phyloP scores from a whole-genome alignment of 2,797 vertebrate species.

The Rhabdophis nuchalis region DNA sequence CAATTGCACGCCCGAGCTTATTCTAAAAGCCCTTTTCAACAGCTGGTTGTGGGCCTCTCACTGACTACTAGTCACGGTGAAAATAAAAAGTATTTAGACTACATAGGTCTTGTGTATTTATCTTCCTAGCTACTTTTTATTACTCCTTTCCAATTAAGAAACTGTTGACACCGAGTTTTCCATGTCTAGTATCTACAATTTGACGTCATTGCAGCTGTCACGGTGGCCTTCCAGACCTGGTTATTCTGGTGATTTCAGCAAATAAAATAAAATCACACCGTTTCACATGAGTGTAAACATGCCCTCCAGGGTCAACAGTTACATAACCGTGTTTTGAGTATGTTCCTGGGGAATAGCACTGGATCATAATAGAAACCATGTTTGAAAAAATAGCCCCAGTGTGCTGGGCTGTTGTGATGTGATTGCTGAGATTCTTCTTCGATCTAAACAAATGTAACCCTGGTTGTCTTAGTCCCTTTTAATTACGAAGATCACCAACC shows the following conservation, averaged over 20 bases:
- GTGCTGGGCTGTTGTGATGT: neutral
- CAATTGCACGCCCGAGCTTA: neutral
- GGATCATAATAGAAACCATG: too few relatives aligned
- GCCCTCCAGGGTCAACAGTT: neutral
- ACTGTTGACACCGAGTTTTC: slow-evolving; percentile 31
- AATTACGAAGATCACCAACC: neutral
- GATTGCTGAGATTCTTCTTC: neutral
- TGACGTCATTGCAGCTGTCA: neutral
- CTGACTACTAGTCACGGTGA: neutral
- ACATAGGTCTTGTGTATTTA: neutral
- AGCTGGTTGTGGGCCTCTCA: neutral
- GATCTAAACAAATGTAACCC: neutral
- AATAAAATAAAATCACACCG: neutral
- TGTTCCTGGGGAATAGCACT: neutral
- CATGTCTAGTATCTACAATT: neutral
- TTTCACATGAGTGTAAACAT: neutral
- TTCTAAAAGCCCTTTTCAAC: neutral
- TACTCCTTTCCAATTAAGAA: neutral
- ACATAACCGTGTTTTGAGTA: neutral
- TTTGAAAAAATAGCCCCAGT: neutral
- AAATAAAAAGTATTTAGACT: neutral
- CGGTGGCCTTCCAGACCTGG: neutral
- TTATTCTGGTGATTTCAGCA: slow-evolving; percentile 13
- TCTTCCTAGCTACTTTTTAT: slow-evolving; percentile 23
- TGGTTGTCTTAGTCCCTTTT: neutral